These are phyloP conservation scores for Antheraea mylitta DNA, from an alignment of 1,140 invertebrate species.

Conservation along the genomic window DNA sequence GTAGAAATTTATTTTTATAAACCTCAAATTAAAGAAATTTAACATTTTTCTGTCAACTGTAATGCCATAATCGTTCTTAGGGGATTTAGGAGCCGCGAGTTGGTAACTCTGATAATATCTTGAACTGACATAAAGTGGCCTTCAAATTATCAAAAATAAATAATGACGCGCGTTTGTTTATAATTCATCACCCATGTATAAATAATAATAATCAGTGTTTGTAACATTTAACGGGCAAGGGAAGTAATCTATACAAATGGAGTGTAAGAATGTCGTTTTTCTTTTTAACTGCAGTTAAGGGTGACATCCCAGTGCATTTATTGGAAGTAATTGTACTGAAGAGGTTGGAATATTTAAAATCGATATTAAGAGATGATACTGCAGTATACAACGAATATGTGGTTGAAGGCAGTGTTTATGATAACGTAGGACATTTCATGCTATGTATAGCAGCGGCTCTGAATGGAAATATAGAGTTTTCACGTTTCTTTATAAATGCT, in stretches of 20 bases:
- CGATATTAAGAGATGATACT: constrained; percentile 48
- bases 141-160: no score
- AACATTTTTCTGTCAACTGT: no score
- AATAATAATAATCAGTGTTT: no score
- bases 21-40: no score
- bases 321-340: constrained; percentile 47
- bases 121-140: no score
- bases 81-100: no score
- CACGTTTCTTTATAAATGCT: constrained; percentile 42
- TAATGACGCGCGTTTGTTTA: no score
- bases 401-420: constrained; percentile 79
- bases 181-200: no score
- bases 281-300: constrained; percentile 53
- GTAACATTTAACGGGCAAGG: neutral
- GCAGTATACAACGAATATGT: constrained; percentile 73
- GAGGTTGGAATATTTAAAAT: constrained; percentile 48
- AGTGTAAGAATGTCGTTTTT: constrained; percentile 50
- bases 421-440: constrained; percentile 80
- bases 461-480: constrained; percentile 40
- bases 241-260: neutral
- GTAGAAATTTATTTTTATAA: no score
- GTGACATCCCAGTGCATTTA: constrained; percentile 51
- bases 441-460: constrained; percentile 71
- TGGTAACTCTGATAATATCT: no score
- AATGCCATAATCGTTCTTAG: no score